These are phyloP conservation scores for Drosophila seguyi DNA, from an alignment of 1,140 invertebrate species.

Conservation along the genomic window DNA sequence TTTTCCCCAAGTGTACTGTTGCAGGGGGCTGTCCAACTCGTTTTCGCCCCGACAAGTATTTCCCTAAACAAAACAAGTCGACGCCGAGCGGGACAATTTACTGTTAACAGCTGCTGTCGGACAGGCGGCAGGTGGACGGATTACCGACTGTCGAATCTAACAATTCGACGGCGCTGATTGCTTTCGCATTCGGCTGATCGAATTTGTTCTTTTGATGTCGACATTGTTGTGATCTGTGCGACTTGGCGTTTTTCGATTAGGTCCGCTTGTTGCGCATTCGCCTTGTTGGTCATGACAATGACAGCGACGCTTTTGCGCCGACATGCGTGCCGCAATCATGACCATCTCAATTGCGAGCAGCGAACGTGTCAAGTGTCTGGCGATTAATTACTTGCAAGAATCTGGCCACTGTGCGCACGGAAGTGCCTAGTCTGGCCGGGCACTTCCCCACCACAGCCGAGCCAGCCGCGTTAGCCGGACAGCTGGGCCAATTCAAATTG, in stretches of 20 bases:
- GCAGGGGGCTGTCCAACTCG: constrained; percentile 34
- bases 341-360: constrained; percentile 34
- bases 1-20: constrained; percentile 17
- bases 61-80: constrained; percentile 45
- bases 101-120: constrained; percentile 49
- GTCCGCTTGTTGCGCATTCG: constrained; percentile 59
- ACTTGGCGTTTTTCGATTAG: constrained; percentile 59
- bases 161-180: constrained; percentile 62
- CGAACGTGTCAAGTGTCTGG: constrained; percentile 21
- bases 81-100: constrained; percentile 44
- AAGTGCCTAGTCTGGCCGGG: constrained; percentile 32
- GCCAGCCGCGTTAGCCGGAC: background rate
- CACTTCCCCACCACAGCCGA: constrained; percentile 5
- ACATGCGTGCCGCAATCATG: constrained; percentile 24
- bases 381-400: constrained; percentile 55
- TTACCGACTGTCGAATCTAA: constrained; percentile 41
- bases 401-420: constrained; percentile 41
- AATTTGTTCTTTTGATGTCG: constrained; percentile 28
- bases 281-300: constrained; percentile 66
- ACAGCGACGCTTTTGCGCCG: constrained; percentile 39
- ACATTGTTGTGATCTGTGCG: constrained; percentile 36
- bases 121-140: constrained; percentile 3
- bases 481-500: constrained; percentile 36
- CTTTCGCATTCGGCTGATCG: constrained; percentile 44
- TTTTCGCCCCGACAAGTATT: constrained; percentile 49